These are phyloP conservation scores for Nesometra sesokonis DNA, from an alignment of 35 echinoderm and acorn worm genomes.

Conservation along the genomic window DNA sequence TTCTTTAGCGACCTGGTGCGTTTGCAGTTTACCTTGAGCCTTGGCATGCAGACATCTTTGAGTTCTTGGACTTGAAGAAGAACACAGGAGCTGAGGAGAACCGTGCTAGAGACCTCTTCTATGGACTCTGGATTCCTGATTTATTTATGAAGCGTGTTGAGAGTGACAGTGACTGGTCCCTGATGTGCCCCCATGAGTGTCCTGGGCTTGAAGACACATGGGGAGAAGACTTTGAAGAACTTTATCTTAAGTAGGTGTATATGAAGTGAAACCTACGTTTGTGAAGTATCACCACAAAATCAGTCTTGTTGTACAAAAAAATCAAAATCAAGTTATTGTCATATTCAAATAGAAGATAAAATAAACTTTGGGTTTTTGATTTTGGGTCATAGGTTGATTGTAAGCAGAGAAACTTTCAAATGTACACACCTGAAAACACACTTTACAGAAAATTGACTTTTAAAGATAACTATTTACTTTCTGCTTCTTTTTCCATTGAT, in stretches of 20 bases:
- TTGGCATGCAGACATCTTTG: conserved; percentile 95
- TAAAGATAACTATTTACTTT: too few species aligned
- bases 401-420: too few species aligned
- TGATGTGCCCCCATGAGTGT: conserved; percentile 96
- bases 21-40: conserved; percentile 96
- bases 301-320: too few species aligned
- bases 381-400: too few species aligned
- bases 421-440: too few species aligned
- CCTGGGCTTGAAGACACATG: conserved; percentile 59
- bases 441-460: too few species aligned
- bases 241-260: conserved; percentile 59
- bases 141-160: conserved; percentile 94
- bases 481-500: too few species aligned
- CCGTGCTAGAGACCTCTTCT: conserved; percentile 88
- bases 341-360: too few species aligned
- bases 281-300: too few species aligned
- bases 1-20: conserved; percentile 74
- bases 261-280: too few species aligned
- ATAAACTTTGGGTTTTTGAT: too few species aligned
- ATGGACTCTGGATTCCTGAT: conserved; percentile 88
- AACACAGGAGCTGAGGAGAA: conserved; percentile 93
- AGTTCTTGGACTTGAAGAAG: conserved; percentile 92
- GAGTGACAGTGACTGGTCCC: conserved; percentile 60
- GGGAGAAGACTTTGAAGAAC: conserved; percentile 72
- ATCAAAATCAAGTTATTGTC: too few species aligned